Base-by-base conservation (phyloP, 2,888 invertebrate genomes). In the Syritta pipiens region DNA sequence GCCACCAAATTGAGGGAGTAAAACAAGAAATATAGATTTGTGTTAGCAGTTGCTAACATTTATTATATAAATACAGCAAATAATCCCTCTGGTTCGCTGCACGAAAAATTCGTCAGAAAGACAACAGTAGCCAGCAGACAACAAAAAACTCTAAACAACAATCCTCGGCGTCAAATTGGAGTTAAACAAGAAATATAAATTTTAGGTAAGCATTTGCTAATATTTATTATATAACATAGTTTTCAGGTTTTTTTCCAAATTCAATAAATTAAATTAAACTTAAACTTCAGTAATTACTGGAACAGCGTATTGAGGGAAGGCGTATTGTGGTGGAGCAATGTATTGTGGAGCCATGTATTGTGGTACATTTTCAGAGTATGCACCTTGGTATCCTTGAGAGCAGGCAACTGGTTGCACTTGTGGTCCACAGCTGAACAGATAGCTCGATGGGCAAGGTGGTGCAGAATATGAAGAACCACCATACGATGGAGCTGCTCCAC, bases 351-450 rank as follows among this genome's bases (percentile, higher is more conserved):
- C 77, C 17, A 84, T 82, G 65, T 86, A 86, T 57, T 85, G 88
- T 28, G 87, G 87, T 26, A 82, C 74, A 48, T 83, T 83, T 20
- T 86, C 84, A 9, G 86, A 87, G 79, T 85, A 86, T 46, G 87
- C 83, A 5, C 85, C 86, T 24, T 84, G 76, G 32, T 84, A 83
- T 57, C 85, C 85, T 22, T 82, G 57, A 6, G 81, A 59, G 76
- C 88, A 87, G 63, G 86, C 85, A 46, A 86, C 87, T 71, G 87
- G 85, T 65, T 84, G 82, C 63, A 88, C 76, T 0, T 83, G 84
- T 48, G 87, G 88, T 60, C 85, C 85, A 75, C 87, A 88, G 75
- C 87, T 87, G 83, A 88, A 86, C 68, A 87, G 77, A 59, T 86
- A 86, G 77, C 85, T 86, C 68, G 83, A 85, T 30, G 86, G 84